Evolutionary conservation across 1,140 invertebrate genomes (phyloP).

Genomic region (Drosophila varians): DNA sequence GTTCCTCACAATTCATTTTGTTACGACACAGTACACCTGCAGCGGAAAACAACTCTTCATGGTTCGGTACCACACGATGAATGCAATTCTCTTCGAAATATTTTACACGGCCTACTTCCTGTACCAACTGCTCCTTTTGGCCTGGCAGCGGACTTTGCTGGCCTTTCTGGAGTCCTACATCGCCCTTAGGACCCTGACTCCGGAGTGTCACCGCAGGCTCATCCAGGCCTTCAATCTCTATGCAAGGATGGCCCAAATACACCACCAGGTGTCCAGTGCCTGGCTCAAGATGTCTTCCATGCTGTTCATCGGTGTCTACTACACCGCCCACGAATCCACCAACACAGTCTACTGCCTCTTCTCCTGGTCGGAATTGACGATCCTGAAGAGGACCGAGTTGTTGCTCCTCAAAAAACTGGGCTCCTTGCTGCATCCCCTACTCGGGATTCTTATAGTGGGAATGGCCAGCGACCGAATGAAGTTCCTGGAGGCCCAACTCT

Average conservation of each 20-base stretch:
- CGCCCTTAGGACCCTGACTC: not conserved
- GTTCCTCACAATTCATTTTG: not conserved
- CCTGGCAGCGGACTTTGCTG: slow-evolving; percentile 11
- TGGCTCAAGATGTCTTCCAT: slow-evolving; percentile 21
- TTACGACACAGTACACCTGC: slow-evolving; percentile 16
- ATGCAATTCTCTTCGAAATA: slow-evolving; percentile 29
- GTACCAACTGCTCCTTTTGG: slow-evolving; percentile 16
- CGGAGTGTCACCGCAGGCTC: not conserved
- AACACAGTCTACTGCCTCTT: slow-evolving; percentile 21
- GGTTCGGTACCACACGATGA: slow-evolving; percentile 15
- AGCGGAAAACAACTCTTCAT: not conserved
- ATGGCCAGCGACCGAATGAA: slow-evolving; percentile 27
- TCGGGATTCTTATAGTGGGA: slow-evolving; percentile 11
- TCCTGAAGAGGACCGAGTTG: not conserved
- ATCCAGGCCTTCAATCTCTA: slow-evolving; percentile 11
- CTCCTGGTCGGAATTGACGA: not conserved
- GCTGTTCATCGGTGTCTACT: slow-evolving; percentile 20
- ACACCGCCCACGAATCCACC: slow-evolving; percentile 11
- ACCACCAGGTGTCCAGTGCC: slow-evolving; percentile 4
- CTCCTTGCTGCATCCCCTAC: slow-evolving; percentile 10
- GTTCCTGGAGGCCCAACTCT: slow-evolving; percentile 1
- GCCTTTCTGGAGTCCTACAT: slow-evolving; percentile 4
- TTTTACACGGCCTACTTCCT: slow-evolving; percentile 14
- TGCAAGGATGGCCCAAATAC: not conserved
- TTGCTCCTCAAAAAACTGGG: slow-evolving; percentile 15